Conservation (phyloP, 2,113 vertebrate genomes). For the Hassar affinis region DNA sequence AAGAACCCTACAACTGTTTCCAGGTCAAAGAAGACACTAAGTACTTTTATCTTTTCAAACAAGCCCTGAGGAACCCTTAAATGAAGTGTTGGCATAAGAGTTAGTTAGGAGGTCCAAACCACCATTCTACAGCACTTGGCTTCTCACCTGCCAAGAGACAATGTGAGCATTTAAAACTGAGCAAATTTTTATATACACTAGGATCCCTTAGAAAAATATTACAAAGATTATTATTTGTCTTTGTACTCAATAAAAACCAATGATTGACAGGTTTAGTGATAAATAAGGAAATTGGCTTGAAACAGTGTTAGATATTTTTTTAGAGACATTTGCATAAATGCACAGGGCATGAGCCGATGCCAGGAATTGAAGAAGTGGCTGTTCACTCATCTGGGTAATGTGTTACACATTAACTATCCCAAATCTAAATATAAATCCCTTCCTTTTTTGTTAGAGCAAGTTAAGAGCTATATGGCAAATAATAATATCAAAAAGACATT, state of each 20-base stretch:
- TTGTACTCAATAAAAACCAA: neutral
- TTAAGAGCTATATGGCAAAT: neutral
- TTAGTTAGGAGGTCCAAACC: neutral
- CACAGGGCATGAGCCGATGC: neutral
- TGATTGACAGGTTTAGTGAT: neutral
- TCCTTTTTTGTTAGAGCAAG: neutral
- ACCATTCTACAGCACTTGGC: neutral
- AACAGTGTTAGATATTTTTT: neutral
- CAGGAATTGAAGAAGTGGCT: neutral
- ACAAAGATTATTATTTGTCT: neutral
- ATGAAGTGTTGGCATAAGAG: neutral
- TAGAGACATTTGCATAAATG: slow-evolving; percentile 27
- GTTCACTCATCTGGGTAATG: neutral
- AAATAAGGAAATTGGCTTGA: slow-evolving; percentile 14
- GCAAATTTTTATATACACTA: neutral
- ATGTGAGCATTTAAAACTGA: neutral
- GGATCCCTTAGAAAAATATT: neutral
- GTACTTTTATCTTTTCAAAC: neutral
- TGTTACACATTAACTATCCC: slow-evolving; percentile 2
- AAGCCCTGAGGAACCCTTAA: neutral
- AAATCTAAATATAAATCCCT: neutral
- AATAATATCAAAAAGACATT: neutral
- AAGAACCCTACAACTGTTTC: neutral
- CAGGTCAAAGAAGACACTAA: neutral
- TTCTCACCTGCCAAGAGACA: neutral